phyloP scores from a whole-genome alignment of 2,888 invertebrate species.

The Acanthopleura granulata region DNA sequence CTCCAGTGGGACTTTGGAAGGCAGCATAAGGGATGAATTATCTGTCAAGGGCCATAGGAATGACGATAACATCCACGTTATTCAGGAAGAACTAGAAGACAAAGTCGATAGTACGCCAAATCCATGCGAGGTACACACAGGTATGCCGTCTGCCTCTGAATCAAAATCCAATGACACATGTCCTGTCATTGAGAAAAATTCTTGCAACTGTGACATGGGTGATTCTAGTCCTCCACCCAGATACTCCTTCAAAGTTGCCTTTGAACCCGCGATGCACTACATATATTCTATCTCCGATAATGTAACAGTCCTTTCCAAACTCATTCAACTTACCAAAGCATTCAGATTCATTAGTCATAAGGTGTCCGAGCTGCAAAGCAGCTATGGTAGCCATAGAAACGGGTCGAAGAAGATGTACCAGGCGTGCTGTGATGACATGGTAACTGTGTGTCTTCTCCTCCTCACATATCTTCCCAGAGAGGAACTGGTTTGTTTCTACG shows the following conservation, averaged over 20 bases:
- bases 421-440: conserved; percentile 48
- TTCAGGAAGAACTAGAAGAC: background rate
- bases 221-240: background rate
- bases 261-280: conserved; percentile 10
- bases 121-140: background rate
- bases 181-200: background rate
- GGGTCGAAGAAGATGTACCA: conserved; percentile 21
- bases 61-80: background rate
- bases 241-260: conserved; percentile 5
- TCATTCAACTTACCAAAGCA: conserved; percentile 39
- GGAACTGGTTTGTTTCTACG: conserved; percentile 42
- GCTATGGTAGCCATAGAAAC: background rate
- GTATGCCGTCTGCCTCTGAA: background rate
- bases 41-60: background rate
- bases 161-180: background rate
- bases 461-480: conserved; percentile 38
- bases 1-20: background rate
- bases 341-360: conserved; percentile 34
- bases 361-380: conserved; percentile 29
- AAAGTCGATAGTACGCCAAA: background rate
- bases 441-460: conserved; percentile 51
- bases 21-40: background rate
- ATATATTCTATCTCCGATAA: conserved; percentile 1
- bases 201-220: background rate
- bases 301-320: conserved; percentile 34